Percentiles rank a stretch among this genome's conserved stretches.
Conservation (phyloP, 2,888 invertebrate species). For the Pterostichus madidus region DNA sequence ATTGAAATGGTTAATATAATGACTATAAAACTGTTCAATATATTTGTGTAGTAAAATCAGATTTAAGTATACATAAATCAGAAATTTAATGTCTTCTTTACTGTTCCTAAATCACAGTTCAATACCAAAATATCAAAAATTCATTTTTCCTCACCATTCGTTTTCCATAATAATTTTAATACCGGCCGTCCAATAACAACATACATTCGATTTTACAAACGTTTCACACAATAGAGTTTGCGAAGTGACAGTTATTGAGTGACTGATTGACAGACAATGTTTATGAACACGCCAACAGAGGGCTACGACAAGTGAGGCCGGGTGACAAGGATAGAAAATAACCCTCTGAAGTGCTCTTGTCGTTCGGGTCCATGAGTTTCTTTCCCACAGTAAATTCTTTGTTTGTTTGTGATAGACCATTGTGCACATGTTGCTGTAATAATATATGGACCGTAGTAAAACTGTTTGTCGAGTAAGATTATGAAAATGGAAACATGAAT, state of each 20-base stretch:
- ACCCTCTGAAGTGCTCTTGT: constrained; percentile 49
- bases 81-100: too few species aligned
- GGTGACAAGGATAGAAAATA: constrained; percentile 33
- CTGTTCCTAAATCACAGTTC: too few species aligned
- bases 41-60: too few species aligned
- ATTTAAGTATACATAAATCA: too few species aligned
- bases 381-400: constrained; percentile 56
- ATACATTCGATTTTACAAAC: constrained; percentile 45
- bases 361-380: constrained; percentile 15
- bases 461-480: constrained; percentile 37
- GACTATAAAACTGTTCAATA: too few species aligned
- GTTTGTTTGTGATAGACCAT: constrained; percentile 55
- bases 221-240: constrained; percentile 46
- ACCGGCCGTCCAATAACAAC: constrained; percentile 17
- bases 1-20: too few species aligned
- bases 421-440: constrained; percentile 52
- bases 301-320: constrained; percentile 24
- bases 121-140: too few species aligned
- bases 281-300: constrained; percentile 56
- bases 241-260: constrained; percentile 64
- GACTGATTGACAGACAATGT: constrained; percentile 64
- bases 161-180: constrained; percentile 40
- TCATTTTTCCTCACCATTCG: too few species aligned
- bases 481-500: constrained; percentile 13
- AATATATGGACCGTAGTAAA: constrained; percentile 43